Base-by-base conservation (phyloP, 1,140 invertebrate species). In the Centruroides sculpturatus region DNA sequence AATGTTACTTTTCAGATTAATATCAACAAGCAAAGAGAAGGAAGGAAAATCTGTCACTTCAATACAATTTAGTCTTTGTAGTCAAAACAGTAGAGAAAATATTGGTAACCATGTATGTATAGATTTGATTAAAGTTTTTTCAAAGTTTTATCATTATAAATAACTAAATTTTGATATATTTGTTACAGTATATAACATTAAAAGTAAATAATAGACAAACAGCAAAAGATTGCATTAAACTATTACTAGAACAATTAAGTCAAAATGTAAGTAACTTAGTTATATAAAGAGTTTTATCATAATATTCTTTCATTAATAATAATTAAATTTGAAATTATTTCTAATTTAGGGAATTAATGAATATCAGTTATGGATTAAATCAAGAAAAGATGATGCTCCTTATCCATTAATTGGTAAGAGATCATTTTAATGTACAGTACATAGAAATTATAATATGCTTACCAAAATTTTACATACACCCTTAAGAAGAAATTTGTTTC, bases 11-110 rank as follows among this genome's bases (percentile, higher is more conserved):
- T 59, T 48, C 34, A 64, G 82, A 79, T 72, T 79, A 76, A 70
- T 76, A 75, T 64, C 82, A 78, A 69, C 86, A 85, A 75, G 87
- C 82, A 68, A 81, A 61, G 55, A 66, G 41, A 73, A 70, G 60
- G 67, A 70, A 64, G 65, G 60, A 23, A 59, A 62, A 55, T 53
- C 80, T 65, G 80, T 82, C 50, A 87, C 85, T 60, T 87, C 85
- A 69, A 85, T 89, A 69, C 85, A 87, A 79, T 82, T 87, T 64
- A 79, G 85, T 53, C 87, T 84, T 72, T 83, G 85, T 74, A 85
- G 87, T 73, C 77, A 77, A 59, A 76, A 80, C 63, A 84, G 79
- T 70, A 82, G 82, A 62, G 85, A 84, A 65, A 86, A 88, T 83
- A 87, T 85, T 72, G 56, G 59, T 23, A 57, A 62, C 35, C 55